Evolutionary conservation across 2,797 vertebrate species (phyloP).

Genomic region (Falco concolor): DNA sequence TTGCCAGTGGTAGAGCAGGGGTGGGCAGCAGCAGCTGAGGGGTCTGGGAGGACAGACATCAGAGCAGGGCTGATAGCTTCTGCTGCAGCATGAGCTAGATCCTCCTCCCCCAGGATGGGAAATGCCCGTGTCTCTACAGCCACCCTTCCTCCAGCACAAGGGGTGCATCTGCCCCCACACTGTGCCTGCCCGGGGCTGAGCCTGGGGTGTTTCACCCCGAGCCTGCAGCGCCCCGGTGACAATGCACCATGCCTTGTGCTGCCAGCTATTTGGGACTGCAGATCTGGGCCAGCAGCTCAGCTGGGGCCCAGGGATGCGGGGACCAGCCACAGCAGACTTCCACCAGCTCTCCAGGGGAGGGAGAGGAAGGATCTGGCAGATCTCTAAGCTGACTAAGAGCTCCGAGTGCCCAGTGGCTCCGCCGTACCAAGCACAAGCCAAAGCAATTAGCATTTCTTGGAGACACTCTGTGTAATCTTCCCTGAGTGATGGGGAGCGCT

Average conservation of each 20-base stretch:
- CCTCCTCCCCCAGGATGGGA: not conserved
- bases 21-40: not conserved
- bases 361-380: constrained; percentile 3
- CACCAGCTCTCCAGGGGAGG: not conserved
- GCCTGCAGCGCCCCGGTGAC: accelerated
- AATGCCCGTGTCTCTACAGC: not conserved
- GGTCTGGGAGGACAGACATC: accelerated
- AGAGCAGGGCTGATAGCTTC: not conserved
- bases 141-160: not conserved
- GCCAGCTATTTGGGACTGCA: accelerated
- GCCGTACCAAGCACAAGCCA: constrained; percentile 22
- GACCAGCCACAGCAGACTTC: not conserved
- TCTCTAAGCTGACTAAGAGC: constrained; percentile 21
- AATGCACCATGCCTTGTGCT: accelerated
- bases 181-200: not conserved
- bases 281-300: not conserved
- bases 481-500: not conserved
- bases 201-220: not conserved
- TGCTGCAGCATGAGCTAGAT: accelerated
- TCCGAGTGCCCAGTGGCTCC: constrained; percentile 22
- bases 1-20: not conserved
- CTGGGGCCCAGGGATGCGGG: not conserved
- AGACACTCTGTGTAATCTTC: constrained; percentile 20
- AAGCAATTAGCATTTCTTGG: constrained; percentile 50
- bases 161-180: accelerated